These are phyloP conservation scores for Xiphorhynchus erythropygius DNA, from an alignment of 2,797 vertebrate genomes.

Conservation along the genomic window DNA sequence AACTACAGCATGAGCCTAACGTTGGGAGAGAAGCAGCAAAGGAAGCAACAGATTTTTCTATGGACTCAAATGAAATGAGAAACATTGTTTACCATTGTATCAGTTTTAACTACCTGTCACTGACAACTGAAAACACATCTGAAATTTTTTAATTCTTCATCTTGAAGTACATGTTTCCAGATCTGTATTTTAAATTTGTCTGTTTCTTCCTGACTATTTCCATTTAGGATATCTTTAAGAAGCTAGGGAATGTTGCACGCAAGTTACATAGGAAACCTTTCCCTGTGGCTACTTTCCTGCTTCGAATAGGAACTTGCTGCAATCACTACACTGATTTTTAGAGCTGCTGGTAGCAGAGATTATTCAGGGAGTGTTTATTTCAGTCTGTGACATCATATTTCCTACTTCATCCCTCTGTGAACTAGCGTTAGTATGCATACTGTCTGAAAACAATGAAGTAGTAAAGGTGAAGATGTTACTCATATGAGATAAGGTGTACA, in stretches of 20 bases:
- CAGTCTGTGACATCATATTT: not conserved
- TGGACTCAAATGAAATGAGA: not conserved
- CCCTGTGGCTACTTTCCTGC: not conserved
- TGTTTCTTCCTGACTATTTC: not conserved
- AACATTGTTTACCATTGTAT: not conserved
- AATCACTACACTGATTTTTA: not conserved
- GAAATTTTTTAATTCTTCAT: not conserved
- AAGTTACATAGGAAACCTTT: not conserved
- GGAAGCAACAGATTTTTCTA: not conserved
- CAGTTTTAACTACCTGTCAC: not conserved
- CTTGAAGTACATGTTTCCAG: not conserved
- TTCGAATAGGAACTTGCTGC: not conserved
- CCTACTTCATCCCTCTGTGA: not conserved
- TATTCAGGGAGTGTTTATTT: not conserved
- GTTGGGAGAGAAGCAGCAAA: not conserved
- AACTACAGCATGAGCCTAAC: not conserved
- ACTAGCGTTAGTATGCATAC: not conserved
- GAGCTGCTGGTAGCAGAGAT: not conserved
- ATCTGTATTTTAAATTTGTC: not conserved
- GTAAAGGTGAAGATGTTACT: not conserved
- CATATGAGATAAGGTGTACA: not conserved
- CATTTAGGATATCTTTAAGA: not conserved
- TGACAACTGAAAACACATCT: not conserved
- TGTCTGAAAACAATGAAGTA: not conserved
- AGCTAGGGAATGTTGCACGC: not conserved